Evolutionary conservation across 2,888 invertebrate species (phyloP).

Genomic region (Odontocolon sp.): DNA sequence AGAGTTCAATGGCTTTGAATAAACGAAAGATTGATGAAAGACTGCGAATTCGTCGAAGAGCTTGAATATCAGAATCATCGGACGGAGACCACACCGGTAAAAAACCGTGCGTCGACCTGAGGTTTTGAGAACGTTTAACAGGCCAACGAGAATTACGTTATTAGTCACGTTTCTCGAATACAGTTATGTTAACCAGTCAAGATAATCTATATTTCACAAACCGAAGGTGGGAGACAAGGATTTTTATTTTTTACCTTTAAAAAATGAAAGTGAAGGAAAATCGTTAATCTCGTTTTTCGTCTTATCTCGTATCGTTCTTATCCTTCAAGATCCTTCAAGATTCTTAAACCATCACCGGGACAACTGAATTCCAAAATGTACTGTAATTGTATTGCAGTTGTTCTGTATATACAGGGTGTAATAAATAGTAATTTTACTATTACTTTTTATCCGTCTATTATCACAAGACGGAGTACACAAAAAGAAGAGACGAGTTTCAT

Average conservation of each 20-base stretch:
- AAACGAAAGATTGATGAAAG: constrained; percentile 6
- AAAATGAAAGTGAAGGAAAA: constrained; percentile 53
- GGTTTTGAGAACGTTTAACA: constrained; percentile 57
- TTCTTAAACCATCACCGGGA: no score
- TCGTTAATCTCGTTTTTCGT: neutral
- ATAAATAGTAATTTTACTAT: no score
- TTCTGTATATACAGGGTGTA: no score
- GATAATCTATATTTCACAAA: constrained; percentile 27
- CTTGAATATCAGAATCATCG: neutral
- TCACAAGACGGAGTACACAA: no score
- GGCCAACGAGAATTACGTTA: constrained; percentile 39
- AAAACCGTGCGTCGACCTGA: constrained; percentile 44
- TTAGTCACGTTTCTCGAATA: constrained; percentile 59
- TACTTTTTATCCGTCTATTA: no score
- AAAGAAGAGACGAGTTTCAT: no score
- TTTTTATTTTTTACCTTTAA: neutral
- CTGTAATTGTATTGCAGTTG: no score
- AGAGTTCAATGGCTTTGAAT: constrained; percentile 27
- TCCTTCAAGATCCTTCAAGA: no score
- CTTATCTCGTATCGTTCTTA: neutral
- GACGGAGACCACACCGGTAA: constrained; percentile 5
- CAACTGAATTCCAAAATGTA: no score
- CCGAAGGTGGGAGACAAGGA: constrained; percentile 1
- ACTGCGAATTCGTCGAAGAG: constrained; percentile 29
- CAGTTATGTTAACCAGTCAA: constrained; percentile 47